Evolutionary conservation across 2,888 invertebrate genomes (phyloP), one percentile per base, ranked within the genome.

Genomic region (Eucera pruinosa): DNA sequence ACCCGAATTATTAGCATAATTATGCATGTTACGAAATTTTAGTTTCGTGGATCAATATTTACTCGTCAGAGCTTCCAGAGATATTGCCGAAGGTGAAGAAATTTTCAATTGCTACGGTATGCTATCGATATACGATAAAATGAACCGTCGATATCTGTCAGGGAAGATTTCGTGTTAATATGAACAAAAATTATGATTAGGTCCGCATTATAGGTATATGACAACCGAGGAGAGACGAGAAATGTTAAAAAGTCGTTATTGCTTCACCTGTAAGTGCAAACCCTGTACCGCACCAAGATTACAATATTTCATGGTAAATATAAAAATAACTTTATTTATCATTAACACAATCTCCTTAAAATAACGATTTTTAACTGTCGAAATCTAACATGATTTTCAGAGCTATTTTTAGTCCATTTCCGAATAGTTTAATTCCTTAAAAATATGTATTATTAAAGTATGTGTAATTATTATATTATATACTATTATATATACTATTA

Each of bases 51-150:
- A 95, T 64, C 94, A 95, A 71, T 93, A 94, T 15, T 93, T 97
- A 25, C 94, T 96, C 76, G 95, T 97, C 2, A 95, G 95, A 86
- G 95, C 97, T 9, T 92, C 94, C 0, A 94, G 94, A 74, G 94
- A 95, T 86, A 93, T 98, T 41, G 81, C 91, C 0, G 86, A 93
- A 30, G 96, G 96, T 4, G 94, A 94, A 13, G 97, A 98, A 93
- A 94, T 98, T 78, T 94, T 94, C 82, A 98, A 98, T 92, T 97
- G 97, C 89, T 98, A 98, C 92, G 97, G 96, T 93, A 87, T 68
- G 62, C 33, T 62, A 41, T n/a, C n/a, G n/a, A n/a, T n/a, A n/a
- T n/a, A n/a, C n/a, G n/a, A n/a, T n/a, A n/a, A n/a, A n/a, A n/a
- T n/a, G n/a, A n/a, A n/a, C n/a, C n/a, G n/a, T n/a, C n/a, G n/a